Base-by-base conservation (phyloP, 2,797 vertebrate genomes). In the Sciurus vulgaris region DNA sequence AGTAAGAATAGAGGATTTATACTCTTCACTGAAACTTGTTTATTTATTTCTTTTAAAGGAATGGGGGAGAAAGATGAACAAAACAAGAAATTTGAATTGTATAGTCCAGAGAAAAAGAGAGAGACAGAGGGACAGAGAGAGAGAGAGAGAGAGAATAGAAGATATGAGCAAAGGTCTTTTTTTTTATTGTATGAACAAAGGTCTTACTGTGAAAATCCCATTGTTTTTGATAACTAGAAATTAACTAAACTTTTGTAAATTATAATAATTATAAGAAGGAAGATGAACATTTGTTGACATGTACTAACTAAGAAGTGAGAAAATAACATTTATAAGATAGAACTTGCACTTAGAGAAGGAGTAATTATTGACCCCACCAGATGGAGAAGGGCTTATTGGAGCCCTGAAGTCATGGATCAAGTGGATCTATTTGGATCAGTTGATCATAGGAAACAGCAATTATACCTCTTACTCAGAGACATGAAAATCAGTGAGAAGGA, bases 191-290 rank as follows among this genome's bases (percentile, higher is more conserved):
- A 79, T 67, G 35, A 85, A 72, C 70, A 67, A 67, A 28, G 33
- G 18, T 90, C 56, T 72, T 81, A 65, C 15, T 78, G 11, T 72
- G n/a, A 93, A 81, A 83, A 77, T 0, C 11, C 59, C 35, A 6
- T 84, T 92, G 35, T 38, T 92, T 86, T 56, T 41, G 9, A 89
- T 84, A 3, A 61, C n/a, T 89, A 30, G 6, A 69, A 83, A 77
- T 93, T 17, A 26, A 41, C 14, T 74, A 44, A 61, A 65, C 61
- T 89, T 96, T 86, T 59, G 33, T 3, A 89, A 92, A 63, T 70
- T 47, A 59, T 63, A 22, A 47, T 9, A 51, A 12, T 47, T 87
- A 41, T 78, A 63, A 83, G 63, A 69, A 77, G 38, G 41, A 77
- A 79, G 70, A 51, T 38, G 35, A 73, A 41, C 3, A 22, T 35